Base-by-base conservation (phyloP, 2,113 vertebrate genomes). In the Alosa alosa region DNA sequence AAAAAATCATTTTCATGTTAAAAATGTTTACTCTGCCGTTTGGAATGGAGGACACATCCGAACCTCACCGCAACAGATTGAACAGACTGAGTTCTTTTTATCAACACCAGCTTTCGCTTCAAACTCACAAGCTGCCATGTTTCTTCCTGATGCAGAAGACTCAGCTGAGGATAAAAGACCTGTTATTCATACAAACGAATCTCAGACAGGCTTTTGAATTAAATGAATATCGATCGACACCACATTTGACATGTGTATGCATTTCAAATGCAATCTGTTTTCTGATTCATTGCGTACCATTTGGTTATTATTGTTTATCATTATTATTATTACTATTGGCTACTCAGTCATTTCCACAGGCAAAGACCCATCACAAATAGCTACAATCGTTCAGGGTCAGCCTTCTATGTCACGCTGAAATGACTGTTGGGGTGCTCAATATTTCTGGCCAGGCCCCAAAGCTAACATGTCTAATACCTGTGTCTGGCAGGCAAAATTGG, bases 401-500 rank as follows among this genome's bases (percentile, higher is more conserved):
- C 25, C 31, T 39, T 78, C 31, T 39, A 5, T 18, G 31, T 17
- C 72, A 15, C 8, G 22, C 60, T 6, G 20, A 64, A 25, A 78
- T 17, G 31, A 13, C 1, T 1, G 72, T 72, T 72, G 57, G 20
- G 22, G 9, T 78, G 72, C 36, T 78, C 72, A 78, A 36, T 78
- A 78, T 78, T 36, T 78, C 72, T 39, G 72, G 72, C 13, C 72
- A 36, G 13, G 31, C 31, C 72, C 36, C 72, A 78, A 36, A 39
- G 72, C 72, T 78, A 78, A 78, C 72, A 78, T 9, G 36, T 39
- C 11, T 78, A 72, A 89, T 86, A 86, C 46, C 4, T 60, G 83
- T 83, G 47, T 52, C 82, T 50, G 47, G 82, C 72, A 83, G 86
- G 86, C 44, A 64, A 84, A 88, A 92, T 88, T 85, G 68, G 22